Conservation (phyloP, 1,140 invertebrate species). For the Neomicropteryx cornuta region DNA sequence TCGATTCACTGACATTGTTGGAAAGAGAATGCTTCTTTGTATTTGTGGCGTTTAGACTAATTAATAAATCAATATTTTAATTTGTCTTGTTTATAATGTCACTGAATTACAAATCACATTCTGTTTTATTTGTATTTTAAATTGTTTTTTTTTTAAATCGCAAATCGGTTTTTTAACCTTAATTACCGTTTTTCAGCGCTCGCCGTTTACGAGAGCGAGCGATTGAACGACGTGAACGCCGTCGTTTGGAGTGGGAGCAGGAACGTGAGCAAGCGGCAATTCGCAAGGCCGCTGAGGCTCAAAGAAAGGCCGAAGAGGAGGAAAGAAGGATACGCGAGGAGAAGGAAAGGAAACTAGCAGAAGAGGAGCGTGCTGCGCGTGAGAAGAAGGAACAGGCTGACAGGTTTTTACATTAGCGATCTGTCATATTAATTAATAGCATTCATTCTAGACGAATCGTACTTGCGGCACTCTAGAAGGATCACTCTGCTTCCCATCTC, state of each 20-base stretch:
- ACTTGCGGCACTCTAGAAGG: too few relatives aligned
- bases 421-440: neutral
- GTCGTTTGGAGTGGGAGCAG: constrained; percentile 42
- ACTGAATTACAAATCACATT: neutral
- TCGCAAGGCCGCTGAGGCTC: constrained; percentile 58
- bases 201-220: neutral
- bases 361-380: constrained; percentile 30
- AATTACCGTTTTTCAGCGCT: neutral
- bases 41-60: too few relatives aligned
- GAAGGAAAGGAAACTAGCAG: constrained; percentile 26
- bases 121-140: neutral
- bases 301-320: constrained; percentile 50
- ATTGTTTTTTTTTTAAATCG: neutral
- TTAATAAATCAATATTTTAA: too few relatives aligned
- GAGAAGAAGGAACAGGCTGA: constrained; percentile 23
- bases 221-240: constrained; percentile 17
- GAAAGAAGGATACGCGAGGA: constrained; percentile 47
- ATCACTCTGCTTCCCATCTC: too few relatives aligned
- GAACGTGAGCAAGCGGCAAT: constrained; percentile 65
- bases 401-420: constrained; percentile 7
- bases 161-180: neutral
- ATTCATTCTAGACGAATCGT: too few relatives aligned
- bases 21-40: too few relatives aligned
- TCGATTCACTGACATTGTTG: too few relatives aligned
- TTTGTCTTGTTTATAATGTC: too few relatives aligned